Evolutionary conservation across 1,140 invertebrate species (phyloP), one percentile per base, ranked within the genome.

Genomic region (Caenorhabditis inopinata): DNA sequence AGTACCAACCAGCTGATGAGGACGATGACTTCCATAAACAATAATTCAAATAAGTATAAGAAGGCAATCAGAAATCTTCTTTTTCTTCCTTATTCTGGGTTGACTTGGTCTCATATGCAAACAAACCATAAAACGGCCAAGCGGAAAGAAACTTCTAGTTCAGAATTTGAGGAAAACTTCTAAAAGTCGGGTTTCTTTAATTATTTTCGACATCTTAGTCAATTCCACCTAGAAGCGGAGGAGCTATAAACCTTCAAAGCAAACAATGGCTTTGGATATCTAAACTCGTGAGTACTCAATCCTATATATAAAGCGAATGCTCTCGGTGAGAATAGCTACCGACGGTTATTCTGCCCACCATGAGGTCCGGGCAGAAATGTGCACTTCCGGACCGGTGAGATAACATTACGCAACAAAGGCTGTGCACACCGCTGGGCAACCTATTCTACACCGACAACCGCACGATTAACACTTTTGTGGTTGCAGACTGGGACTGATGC

Each of bases 391-490:
- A 38, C 58, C 58, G 58, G 23, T 68, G 38, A 25, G 58, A 68
- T 68, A 68, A 68, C 58, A 68, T 68, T 68, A 68, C 58, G 58
- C n/a, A 68, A 68, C 58, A 68, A 68, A 68, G 32, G 32, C 29
- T 25, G 9, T 27, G 32, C n/a, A n/a, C 27, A 68, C 58, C 58
- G 58, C 7, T 58, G 4, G 23, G 49, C 27, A 32, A 25, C 25
- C 11, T 5, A 42, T 14, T 14, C 38, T 14, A 5, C 5, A 42
- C 58, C 32, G 58, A 68, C 32, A n/a, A 68, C 58, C n/a, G 32
- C 58, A 68, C 58, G 58, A 68, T 68, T 68, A 68, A 68, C 58
- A 68, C 58, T 68, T 68, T 38, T 68, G 32, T 68, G 58, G 58
- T 68, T 11, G 58, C 14, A n/a, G 6, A 16, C 4, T 12, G 9